Percentiles rank a stretch among this genome's conserved stretches.
Conservation (phyloP, 2,113 vertebrate species). For the Dasyprocta punctata region DNA sequence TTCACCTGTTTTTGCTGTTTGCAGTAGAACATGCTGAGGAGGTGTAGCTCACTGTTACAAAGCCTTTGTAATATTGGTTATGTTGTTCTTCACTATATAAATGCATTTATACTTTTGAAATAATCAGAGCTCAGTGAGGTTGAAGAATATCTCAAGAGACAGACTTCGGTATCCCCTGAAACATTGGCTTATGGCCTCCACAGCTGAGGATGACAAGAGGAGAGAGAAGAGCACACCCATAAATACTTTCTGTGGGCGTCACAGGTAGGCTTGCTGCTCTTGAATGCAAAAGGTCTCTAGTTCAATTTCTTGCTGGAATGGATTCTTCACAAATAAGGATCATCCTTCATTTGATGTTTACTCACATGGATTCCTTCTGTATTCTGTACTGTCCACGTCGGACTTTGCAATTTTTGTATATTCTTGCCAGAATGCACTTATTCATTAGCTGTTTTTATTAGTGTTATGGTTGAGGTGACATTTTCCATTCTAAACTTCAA, state of each 20-base stretch:
- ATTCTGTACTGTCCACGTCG: slow-evolving; percentile 70
- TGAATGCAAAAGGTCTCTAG: slow-evolving; percentile 70
- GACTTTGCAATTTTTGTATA: slow-evolving; percentile 80
- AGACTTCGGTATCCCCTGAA: not conserved
- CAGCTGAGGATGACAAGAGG: not conserved
- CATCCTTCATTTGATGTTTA: slow-evolving; percentile 85
- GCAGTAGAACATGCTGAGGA: not conserved
- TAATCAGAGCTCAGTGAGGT: not conserved
- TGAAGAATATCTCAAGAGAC: not conserved
- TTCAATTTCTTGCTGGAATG: slow-evolving; percentile 85
- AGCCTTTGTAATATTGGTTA: not conserved
- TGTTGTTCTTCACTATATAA: not conserved
- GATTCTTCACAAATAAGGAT: slow-evolving; percentile 83
- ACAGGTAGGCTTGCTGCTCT: slow-evolving; percentile 72
- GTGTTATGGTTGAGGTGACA: slow-evolving; percentile 79
- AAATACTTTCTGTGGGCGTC: slow-evolving; percentile 45
- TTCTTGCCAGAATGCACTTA: slow-evolving; percentile 81
- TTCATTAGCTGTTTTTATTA: slow-evolving; percentile 84
- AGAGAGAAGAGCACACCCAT: not conserved
- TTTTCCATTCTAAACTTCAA: slow-evolving; percentile 80
- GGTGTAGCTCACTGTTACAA: not conserved
- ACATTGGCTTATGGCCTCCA: not conserved
- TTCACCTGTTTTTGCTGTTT: not conserved
- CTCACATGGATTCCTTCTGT: slow-evolving; percentile 83
- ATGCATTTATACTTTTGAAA: not conserved